Conservation (phyloP, 2,888 invertebrate species). For the Dioctria rufipes region DNA sequence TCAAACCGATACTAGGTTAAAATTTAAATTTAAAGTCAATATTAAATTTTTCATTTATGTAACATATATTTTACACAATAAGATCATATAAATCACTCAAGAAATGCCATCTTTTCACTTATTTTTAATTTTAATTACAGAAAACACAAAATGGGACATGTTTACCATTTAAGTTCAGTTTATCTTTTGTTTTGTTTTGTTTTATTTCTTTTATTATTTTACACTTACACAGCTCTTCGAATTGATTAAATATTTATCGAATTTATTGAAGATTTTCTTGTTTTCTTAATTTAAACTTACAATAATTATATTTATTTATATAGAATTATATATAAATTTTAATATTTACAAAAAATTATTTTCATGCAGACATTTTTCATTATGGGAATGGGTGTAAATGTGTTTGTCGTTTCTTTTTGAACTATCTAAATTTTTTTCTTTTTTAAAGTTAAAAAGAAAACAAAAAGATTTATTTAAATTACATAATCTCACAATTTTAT, state of each 20-base stretch:
- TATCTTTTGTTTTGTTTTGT: constrained; percentile 5
- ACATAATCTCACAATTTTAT: constrained; percentile 16
- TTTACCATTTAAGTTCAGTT: not conserved
- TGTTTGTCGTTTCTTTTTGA: constrained; percentile 53
- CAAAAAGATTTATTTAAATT: constrained; percentile 43
- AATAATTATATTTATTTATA: constrained; percentile 43
- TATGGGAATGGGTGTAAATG: constrained; percentile 4
- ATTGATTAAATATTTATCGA: not conserved
- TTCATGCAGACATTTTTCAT: constrained; percentile 45
- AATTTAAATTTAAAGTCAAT: not conserved
- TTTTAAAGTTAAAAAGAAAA: constrained; percentile 30
- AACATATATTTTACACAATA: constrained; percentile 59
- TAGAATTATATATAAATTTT: constrained; percentile 37
- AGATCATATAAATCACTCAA: constrained; percentile 59
- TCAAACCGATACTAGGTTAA: not conserved
- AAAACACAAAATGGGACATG: constrained; percentile 13
- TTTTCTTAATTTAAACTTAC: constrained; percentile 33
- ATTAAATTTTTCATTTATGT: constrained; percentile 54
- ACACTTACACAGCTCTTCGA: not conserved
- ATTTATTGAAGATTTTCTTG: constrained; percentile 9
- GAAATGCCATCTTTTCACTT: constrained; percentile 53
- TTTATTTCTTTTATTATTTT: constrained; percentile 31
- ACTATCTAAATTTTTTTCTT: constrained; percentile 57
- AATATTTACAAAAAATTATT: constrained; percentile 41
- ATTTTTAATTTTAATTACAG: constrained; percentile 37